A percentile compares a stretch with the other conserved stretches of the same genome.
These are phyloP conservation scores for Synanthedon myopaeformis DNA, from an alignment of 2,888 invertebrate genomes.

Conservation along the genomic window DNA sequence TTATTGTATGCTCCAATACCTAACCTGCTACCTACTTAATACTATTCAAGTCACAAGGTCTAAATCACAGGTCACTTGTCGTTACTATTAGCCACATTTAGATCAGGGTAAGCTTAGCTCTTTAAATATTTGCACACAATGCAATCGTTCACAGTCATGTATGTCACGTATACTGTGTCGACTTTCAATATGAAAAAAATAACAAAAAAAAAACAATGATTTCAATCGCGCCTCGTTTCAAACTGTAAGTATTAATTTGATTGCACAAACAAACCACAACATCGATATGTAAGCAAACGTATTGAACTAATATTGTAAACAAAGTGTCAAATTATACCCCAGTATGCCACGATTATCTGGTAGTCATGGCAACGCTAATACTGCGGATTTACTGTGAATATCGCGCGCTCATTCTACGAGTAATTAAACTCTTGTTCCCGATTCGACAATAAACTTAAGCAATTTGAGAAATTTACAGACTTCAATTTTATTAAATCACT, in stretches of 20 bases:
- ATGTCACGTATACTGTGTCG: too few species aligned
- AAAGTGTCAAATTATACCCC: slow-evolving; percentile 2
- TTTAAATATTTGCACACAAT: slow-evolving; percentile 13
- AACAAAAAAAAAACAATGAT: too few species aligned
- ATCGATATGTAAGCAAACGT: background rate
- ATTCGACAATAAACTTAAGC: too few species aligned
- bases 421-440: too few species aligned
- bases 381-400: slow-evolving; percentile 2
- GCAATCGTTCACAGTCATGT: background rate
- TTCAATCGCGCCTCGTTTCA: too few species aligned
- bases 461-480: too few species aligned
- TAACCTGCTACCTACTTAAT: too few species aligned
- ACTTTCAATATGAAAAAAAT: too few species aligned
- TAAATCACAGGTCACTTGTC: slow-evolving; percentile 1
- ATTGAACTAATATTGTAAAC: background rate
- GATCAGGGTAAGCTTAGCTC: slow-evolving; percentile 15
- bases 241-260: background rate
- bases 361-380: slow-evolving; percentile 28
- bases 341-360: slow-evolving; percentile 14
- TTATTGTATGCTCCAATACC: too few species aligned
- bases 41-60: slow-evolving; percentile 1
- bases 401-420: too few species aligned
- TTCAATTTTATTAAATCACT: too few species aligned
- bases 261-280: background rate
- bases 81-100: slow-evolving; percentile 6